These are phyloP conservation scores for Hippocampus kuda DNA, from an alignment of 2,797 vertebrate genomes.

Conservation along the genomic window DNA sequence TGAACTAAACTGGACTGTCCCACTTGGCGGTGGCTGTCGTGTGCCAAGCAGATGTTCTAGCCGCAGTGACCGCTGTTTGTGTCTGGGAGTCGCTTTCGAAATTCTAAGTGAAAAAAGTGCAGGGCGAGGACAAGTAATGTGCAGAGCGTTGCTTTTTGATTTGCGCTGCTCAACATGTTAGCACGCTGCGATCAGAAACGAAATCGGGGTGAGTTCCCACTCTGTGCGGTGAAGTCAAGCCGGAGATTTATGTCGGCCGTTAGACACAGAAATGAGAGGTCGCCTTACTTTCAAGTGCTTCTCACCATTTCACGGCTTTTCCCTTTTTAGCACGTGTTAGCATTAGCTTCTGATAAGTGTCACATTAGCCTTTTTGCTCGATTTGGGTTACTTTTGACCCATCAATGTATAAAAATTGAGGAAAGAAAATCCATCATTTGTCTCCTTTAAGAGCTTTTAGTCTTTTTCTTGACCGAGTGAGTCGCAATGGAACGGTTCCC, in stretches of 20 bases:
- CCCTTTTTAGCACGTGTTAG: background rate
- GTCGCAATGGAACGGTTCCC: background rate
- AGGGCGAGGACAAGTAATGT: constrained; percentile 13
- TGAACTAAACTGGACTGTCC: background rate
- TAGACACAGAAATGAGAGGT: constrained; percentile 37
- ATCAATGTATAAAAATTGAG: too few species aligned
- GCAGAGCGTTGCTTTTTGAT: background rate
- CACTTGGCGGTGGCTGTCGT: constrained; percentile 28
- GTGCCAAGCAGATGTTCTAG: constrained; percentile 51
- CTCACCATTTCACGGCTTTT: constrained; percentile 7
- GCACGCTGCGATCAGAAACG: constrained; percentile 23
- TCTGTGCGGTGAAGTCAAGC: constrained; percentile 30
- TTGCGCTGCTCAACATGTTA: constrained; percentile 12
- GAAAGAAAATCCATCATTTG: background rate
- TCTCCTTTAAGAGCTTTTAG: background rate
- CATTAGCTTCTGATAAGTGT: background rate
- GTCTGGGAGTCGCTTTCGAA: constrained; percentile 54
- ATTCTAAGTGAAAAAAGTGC: constrained; percentile 35
- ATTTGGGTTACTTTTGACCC: too few species aligned
- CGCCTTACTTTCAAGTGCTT: constrained; percentile 40
- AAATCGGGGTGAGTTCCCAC: constrained; percentile 24
- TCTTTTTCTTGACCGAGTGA: background rate
- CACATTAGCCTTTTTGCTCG: too few species aligned
- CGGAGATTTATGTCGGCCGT: constrained; percentile 36
- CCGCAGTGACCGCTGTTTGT: constrained; percentile 52